These are phyloP conservation scores for Ophiothrix spiculata DNA, from an alignment of 35 echinoderm and acorn worm genomes.

Conservation along the genomic window DNA sequence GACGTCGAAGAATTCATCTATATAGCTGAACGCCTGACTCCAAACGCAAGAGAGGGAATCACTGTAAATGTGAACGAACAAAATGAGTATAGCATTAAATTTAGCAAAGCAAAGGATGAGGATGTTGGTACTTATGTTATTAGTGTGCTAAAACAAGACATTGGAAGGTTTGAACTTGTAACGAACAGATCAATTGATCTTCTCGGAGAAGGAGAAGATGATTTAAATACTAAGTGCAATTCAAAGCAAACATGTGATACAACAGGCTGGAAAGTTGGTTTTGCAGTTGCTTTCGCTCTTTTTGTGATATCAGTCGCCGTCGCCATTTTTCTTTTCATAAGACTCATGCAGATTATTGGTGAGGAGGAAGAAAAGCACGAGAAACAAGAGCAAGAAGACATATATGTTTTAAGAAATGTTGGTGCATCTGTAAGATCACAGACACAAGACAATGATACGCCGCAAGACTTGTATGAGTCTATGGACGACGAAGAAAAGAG, in stretches of 20 bases:
- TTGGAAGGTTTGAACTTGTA: background rate
- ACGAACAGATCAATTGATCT: background rate
- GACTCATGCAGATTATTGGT: background rate
- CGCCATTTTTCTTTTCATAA: background rate
- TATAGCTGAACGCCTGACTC: background rate
- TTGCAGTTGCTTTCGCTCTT: background rate
- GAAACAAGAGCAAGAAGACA: too few relatives aligned
- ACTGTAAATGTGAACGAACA: background rate
- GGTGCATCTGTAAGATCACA: background rate
- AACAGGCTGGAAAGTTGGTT: background rate
- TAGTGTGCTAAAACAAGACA: background rate
- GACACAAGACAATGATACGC: background rate
- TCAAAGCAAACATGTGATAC: background rate
- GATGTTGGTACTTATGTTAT: background rate
- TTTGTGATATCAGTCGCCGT: background rate
- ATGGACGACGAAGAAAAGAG: background rate
- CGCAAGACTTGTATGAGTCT: background rate
- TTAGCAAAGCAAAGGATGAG: background rate
- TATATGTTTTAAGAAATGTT: background rate
- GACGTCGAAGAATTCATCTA: background rate
- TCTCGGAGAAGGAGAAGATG: background rate
- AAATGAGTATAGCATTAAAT: background rate
- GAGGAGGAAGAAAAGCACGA: background rate
- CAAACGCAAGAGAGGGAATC: background rate
- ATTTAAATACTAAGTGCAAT: background rate